Evolutionary conservation across 2,113 vertebrate species (phyloP).

Genomic region (Manacus vitellinus): DNA sequence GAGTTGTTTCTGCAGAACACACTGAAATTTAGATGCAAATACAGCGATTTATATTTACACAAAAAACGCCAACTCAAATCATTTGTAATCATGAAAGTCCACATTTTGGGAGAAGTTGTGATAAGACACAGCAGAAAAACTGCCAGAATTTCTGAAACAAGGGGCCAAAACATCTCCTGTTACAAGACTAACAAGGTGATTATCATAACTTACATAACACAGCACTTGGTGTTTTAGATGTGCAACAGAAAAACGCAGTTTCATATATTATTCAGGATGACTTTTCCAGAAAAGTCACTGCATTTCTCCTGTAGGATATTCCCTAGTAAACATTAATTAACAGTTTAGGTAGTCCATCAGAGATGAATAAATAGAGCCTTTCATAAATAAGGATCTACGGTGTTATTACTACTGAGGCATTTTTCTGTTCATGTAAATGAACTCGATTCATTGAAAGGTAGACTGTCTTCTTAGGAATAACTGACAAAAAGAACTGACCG

Average conservation of each 20-base stretch:
- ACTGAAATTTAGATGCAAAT: background rate
- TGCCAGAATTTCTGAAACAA: background rate
- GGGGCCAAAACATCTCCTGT: background rate
- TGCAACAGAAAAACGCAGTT: background rate
- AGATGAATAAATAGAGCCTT: background rate
- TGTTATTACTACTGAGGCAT: background rate
- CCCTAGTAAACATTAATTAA: background rate
- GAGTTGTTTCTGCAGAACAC: background rate
- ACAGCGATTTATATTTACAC: background rate
- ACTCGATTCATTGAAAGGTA: background rate
- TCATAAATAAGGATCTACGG: background rate
- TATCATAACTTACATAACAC: background rate
- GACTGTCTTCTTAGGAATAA: background rate
- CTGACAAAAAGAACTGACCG: background rate
- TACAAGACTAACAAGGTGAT: background rate
- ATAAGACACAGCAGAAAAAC: background rate
- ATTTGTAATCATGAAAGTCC: background rate
- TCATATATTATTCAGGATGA: background rate
- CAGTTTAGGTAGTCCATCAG: background rate
- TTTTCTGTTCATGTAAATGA: background rate
- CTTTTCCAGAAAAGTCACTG: background rate
- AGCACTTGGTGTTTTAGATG: background rate
- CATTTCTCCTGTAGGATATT: background rate
- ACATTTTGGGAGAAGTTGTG: background rate
- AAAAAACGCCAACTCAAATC: background rate